phyloP scores from a whole-genome alignment of 2,113 vertebrate species.

The Mesoclemmys tuberculata region DNA sequence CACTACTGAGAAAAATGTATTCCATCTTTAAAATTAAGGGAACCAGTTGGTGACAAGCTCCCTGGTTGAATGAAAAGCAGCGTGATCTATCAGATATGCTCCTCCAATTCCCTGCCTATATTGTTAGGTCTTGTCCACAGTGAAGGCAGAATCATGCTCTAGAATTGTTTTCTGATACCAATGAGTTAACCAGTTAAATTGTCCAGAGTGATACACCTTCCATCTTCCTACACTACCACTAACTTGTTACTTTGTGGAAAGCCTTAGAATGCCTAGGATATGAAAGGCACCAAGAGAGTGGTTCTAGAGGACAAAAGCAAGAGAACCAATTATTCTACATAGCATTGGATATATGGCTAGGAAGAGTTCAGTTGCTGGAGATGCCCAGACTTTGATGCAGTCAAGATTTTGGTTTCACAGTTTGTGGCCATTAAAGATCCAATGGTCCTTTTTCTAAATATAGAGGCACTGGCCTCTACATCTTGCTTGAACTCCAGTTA shows the following conservation, averaged over 20 bases:
- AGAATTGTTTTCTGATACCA: neutral
- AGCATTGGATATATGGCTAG: neutral
- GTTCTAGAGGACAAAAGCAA: too few relatives aligned
- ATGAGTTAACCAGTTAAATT: neutral
- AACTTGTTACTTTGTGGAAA: neutral
- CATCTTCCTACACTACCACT: neutral
- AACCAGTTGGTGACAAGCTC: neutral
- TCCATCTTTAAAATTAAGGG: neutral
- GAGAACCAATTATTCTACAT: too few relatives aligned
- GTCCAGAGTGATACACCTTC: neutral
- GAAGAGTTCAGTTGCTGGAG: neutral
- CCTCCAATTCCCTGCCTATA: neutral
- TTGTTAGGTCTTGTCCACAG: neutral
- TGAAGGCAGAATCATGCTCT: neutral
- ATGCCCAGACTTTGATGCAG: neutral
- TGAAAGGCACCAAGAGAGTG: neutral
- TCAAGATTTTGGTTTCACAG: too few relatives aligned
- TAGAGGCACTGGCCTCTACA: too few relatives aligned
- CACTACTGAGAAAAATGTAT: too few relatives aligned
- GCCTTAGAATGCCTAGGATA: neutral
- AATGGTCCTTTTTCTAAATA: too few relatives aligned
- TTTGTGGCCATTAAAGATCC: too few relatives aligned
- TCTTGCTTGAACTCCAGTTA: too few relatives aligned
- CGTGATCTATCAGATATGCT: neutral
- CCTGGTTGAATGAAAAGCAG: neutral